Conservation (phyloP, 1,140 invertebrate genomes). For the Condylostylus longicornis region DNA sequence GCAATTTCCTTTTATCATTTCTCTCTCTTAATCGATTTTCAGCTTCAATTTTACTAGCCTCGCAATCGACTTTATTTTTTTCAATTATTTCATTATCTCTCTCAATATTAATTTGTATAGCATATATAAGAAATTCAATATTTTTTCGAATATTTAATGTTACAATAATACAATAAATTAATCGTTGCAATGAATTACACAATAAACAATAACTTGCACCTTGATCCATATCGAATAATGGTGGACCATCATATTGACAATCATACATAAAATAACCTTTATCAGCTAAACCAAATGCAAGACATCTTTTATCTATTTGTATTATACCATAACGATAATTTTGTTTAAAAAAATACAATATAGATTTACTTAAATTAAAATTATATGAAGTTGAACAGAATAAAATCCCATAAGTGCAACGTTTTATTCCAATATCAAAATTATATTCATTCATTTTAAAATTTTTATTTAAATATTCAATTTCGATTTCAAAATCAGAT, state of each 20-base stretch:
- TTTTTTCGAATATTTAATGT: slow-evolving; percentile 39
- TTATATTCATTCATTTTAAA: slow-evolving; percentile 37
- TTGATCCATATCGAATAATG: slow-evolving; percentile 39
- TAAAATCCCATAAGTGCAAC: slow-evolving; percentile 40
- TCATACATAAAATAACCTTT: slow-evolving; percentile 47
- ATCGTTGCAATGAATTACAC: slow-evolving; percentile 40
- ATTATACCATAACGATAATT: slow-evolving; percentile 36
- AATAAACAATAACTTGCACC: slow-evolving; percentile 41
- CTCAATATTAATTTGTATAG: too few species aligned
- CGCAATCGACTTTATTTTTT: too few species aligned
- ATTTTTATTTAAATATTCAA: slow-evolving; percentile 34
- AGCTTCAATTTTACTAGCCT: too few species aligned
- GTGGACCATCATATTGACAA: slow-evolving; percentile 40
- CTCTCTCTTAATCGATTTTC: too few species aligned
- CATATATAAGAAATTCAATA: too few species aligned
- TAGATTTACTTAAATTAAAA: slow-evolving; percentile 43
- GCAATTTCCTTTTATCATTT: too few species aligned
- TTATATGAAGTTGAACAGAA: slow-evolving; percentile 38
- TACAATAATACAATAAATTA: slow-evolving; percentile 41
- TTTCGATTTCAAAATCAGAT: slow-evolving; percentile 37
- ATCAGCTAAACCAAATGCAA: slow-evolving; percentile 40
- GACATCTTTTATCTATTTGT: slow-evolving; percentile 34
- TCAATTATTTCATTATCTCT: too few species aligned
- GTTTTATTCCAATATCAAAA: slow-evolving; percentile 39
- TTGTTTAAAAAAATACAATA: slow-evolving; percentile 42